These are phyloP conservation scores for Amphimallon solstitiale DNA, from an alignment of 2,888 invertebrate genomes.

Conservation along the genomic window DNA sequence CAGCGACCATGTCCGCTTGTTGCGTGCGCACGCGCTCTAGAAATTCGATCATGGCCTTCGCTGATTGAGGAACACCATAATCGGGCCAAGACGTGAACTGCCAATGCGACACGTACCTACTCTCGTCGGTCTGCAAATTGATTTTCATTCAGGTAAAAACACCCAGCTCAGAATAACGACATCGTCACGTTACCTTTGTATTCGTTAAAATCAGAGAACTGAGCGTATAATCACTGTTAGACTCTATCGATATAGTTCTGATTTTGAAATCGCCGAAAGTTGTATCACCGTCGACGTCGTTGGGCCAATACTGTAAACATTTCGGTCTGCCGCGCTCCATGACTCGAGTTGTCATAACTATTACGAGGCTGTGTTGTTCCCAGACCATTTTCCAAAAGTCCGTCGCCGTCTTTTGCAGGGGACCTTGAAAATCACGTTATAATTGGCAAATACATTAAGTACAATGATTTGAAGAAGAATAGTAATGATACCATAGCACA, in stretches of 20 bases:
- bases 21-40: conserved; percentile 84
- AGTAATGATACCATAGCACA: no score
- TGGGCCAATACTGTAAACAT: conserved; percentile 98
- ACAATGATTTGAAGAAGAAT: no score
- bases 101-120: conserved; percentile 89
- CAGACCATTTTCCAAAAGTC: conserved; percentile 99
- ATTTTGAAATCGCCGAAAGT: conserved; percentile 79
- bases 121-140: conserved; percentile 78
- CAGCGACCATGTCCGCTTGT: conserved; percentile 75
- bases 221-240: conserved; percentile 85
- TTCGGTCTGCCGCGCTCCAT: conserved; percentile 92
- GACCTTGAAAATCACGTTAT: no score
- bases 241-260: conserved; percentile 79
- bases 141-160: neutral
- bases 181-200: conserved; percentile 69
- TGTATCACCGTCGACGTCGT: conserved; percentile 73
- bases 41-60: conserved; percentile 90
- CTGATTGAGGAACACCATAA: conserved; percentile 93
- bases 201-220: conserved; percentile 81
- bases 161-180: conserved; percentile 19
- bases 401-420: conserved; percentile 90
- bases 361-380: conserved; percentile 91
- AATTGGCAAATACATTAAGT: no score
- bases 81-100: conserved; percentile 93
- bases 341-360: conserved; percentile 95